A percentile compares a stretch with the other conserved stretches of the same genome.
These are phyloP conservation scores for Graphium colonna DNA, from an alignment of 2,888 invertebrate genomes.

Conservation along the genomic window DNA sequence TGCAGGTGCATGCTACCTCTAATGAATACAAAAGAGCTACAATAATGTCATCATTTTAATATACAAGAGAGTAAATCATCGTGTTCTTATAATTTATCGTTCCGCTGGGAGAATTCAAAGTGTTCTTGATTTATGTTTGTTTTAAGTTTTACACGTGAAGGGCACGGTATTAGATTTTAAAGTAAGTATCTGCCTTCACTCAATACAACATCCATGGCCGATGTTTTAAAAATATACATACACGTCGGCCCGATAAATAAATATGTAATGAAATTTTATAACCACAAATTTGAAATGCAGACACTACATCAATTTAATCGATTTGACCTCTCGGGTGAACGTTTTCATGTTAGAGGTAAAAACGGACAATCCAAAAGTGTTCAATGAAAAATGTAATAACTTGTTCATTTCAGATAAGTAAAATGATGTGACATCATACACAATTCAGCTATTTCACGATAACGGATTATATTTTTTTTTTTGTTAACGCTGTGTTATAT, in stretches of 20 bases:
- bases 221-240: no score
- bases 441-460: no score
- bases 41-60: constrained; percentile 21
- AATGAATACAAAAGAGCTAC: constrained; percentile 21
- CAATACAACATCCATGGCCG: no score
- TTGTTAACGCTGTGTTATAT: no score
- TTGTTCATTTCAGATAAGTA: no score
- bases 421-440: no score
- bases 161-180: no score
- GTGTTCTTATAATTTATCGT: constrained; percentile 10
- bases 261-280: neutral
- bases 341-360: neutral
- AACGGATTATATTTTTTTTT: no score
- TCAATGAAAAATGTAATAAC: no score
- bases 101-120: neutral
- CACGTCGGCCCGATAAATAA: neutral
- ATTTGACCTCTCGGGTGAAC: neutral
- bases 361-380: no score
- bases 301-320: neutral
- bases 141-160: no score
- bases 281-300: neutral
- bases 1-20: constrained; percentile 21
- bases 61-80: constrained; percentile 6
- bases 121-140: neutral
- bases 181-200: no score